Percentiles rank a stretch among this genome's conserved stretches.
Evolutionary conservation across 2,888 invertebrate species (phyloP).

Genomic region (Drosophila testacea): DNA sequence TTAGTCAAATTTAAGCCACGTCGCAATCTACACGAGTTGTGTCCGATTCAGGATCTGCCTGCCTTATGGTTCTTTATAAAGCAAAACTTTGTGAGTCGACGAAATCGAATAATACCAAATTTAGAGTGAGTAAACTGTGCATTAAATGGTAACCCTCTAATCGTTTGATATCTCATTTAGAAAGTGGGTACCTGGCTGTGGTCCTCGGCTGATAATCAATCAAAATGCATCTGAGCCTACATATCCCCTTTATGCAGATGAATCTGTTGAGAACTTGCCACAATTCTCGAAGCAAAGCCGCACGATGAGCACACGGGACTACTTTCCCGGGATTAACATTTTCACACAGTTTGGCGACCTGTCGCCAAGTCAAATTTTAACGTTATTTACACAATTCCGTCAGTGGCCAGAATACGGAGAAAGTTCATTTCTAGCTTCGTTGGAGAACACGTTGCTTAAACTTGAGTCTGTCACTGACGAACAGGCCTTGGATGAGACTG

Average conservation of each 20-base stretch:
- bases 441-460: conserved; percentile 88
- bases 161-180: conserved; percentile 77
- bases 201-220: conserved; percentile 87
- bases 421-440: conserved; percentile 88
- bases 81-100: conserved; percentile 87
- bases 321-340: conserved; percentile 88
- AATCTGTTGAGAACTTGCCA: conserved; percentile 67
- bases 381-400: conserved; percentile 88
- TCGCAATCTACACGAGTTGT: conserved; percentile 86
- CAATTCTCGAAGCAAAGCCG: conserved; percentile 73
- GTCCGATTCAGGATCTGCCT: conserved; percentile 87
- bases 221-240: conserved; percentile 27
- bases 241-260: conserved; percentile 57
- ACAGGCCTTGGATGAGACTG: conserved; percentile 66
- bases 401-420: conserved; percentile 88
- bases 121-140: conserved; percentile 88
- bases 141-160: neutral
- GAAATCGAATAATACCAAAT: conserved; percentile 88
- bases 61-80: conserved; percentile 90
- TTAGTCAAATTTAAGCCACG: conserved; percentile 89
- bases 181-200: conserved; percentile 91
- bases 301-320: conserved; percentile 77
- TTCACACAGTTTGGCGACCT: conserved; percentile 91
- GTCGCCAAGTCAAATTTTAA: conserved; percentile 87
- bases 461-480: conserved; percentile 84